phyloP scores from a whole-genome alignment of 2,113 vertebrate genomes.

The Rhabdornis inornatus region DNA sequence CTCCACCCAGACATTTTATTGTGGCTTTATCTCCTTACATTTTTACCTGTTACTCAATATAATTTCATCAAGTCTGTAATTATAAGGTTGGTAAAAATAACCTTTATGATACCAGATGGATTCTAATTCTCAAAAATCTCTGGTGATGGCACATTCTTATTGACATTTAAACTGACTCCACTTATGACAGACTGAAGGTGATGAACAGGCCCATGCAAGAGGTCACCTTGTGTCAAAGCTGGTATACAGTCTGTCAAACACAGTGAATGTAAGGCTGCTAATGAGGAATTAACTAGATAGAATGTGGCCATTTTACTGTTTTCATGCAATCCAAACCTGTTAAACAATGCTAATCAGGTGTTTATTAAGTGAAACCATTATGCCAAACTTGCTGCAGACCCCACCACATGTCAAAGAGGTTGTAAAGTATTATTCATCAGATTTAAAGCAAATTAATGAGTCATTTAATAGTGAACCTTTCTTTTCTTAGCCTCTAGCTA shows the following conservation, averaged over 20 bases:
- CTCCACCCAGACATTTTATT: constrained; percentile 6
- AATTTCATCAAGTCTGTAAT: constrained; percentile 57
- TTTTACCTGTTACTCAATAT: constrained; percentile 51
- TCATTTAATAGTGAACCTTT: constrained; percentile 63
- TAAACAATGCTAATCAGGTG: constrained; percentile 83
- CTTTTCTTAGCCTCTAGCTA: constrained; percentile 65
- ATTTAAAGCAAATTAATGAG: constrained; percentile 75
- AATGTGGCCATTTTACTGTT: constrained; percentile 74
- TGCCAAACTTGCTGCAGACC: constrained; percentile 69
- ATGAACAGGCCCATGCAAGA: constrained; percentile 72
- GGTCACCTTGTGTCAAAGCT: constrained; percentile 78
- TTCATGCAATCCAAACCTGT: constrained; percentile 69
- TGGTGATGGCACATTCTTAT: constrained; percentile 66
- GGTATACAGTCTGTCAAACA: constrained; percentile 74
- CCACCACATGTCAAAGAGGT: constrained; percentile 75
- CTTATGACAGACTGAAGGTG: constrained; percentile 76
- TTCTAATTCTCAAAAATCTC: constrained; percentile 63
- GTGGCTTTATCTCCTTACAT: background rate
- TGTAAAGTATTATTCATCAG: constrained; percentile 78
- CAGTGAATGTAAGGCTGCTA: constrained; percentile 69
- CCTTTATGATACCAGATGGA: constrained; percentile 66
- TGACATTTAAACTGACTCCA: constrained; percentile 75
- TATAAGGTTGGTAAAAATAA: constrained; percentile 63
- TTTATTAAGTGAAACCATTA: constrained; percentile 81
- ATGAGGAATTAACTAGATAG: constrained; percentile 80